Conservation (phyloP, 2,888 invertebrate species). For the Rhaphigaster nebulosa region DNA sequence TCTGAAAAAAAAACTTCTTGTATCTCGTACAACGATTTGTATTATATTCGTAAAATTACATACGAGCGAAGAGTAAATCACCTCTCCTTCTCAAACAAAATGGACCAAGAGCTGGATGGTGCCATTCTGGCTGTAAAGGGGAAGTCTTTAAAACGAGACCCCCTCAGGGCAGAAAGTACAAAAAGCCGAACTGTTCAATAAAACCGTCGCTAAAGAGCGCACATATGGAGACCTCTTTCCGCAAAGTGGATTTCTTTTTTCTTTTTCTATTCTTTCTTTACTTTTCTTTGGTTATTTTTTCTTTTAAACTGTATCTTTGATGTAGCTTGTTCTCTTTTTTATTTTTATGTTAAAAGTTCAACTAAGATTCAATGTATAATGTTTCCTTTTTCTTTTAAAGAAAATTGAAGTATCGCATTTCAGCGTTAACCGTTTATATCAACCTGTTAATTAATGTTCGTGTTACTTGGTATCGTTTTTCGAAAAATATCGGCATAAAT, state of each 20-base stretch:
- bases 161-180: background rate
- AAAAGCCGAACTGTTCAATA: conserved; percentile 32
- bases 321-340: background rate
- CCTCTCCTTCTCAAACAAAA: background rate
- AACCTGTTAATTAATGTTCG: too few relatives aligned
- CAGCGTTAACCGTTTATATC: too few relatives aligned
- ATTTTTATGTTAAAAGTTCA: background rate
- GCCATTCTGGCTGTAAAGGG: background rate
- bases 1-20: background rate
- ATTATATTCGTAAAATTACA: background rate
- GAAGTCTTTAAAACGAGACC: conserved; percentile 8
- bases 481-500: too few relatives aligned
- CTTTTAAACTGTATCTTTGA: background rate
- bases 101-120: background rate
- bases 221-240: conserved; percentile 9
- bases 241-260: conserved; percentile 26
- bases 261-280: background rate
- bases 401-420: too few relatives aligned
- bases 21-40: background rate
- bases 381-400: background rate
- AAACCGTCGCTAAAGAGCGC: conserved; percentile 14
- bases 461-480: too few relatives aligned
- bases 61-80: background rate
- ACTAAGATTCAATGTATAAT: background rate
- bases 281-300: conserved; percentile 15